Percentiles rank a stretch among this genome's conserved stretches.
phyloP scores from a whole-genome alignment of 2,888 invertebrate species.

The Synergus itoensis region DNA sequence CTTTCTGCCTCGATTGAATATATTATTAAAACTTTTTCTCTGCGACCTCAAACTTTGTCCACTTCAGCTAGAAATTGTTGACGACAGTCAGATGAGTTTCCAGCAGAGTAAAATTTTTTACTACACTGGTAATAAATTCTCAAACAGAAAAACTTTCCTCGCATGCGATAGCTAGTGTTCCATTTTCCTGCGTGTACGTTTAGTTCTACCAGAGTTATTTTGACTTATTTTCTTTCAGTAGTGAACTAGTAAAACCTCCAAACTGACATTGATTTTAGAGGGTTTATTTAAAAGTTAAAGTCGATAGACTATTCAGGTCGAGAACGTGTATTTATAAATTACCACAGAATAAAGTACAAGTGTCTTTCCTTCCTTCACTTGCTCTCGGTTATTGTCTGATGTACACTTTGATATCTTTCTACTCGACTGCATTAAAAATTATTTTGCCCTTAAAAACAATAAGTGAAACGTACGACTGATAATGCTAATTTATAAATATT shows the following conservation, averaged over 20 bases:
- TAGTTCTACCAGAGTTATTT: constrained; percentile 33
- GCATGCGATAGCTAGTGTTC: constrained; percentile 11
- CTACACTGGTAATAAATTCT: constrained; percentile 41
- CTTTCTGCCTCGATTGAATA: constrained; percentile 37
- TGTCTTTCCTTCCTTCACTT: too few relatives aligned
- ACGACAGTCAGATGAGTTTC: constrained; percentile 41
- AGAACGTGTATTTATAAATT: neutral
- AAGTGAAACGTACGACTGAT: too few relatives aligned
- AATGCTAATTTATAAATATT: too few relatives aligned
- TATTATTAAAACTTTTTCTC: constrained; percentile 37
- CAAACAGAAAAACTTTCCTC: constrained; percentile 41
- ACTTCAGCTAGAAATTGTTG: constrained; percentile 42
- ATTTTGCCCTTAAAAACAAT: too few relatives aligned
- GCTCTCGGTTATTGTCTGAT: too few relatives aligned
- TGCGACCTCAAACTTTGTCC: constrained; percentile 38
- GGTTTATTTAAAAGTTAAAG: constrained; percentile 15
- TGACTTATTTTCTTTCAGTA: constrained; percentile 4
- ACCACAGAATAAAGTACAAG: too few relatives aligned
- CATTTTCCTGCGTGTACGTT: constrained; percentile 33
- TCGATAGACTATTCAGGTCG: neutral
- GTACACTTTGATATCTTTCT: too few relatives aligned
- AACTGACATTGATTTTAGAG: constrained; percentile 23
- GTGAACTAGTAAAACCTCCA: neutral
- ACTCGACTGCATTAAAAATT: too few relatives aligned
- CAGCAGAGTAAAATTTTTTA: constrained; percentile 38